Conservation (phyloP, 2,888 invertebrate genomes). For the Pegoplata infirma region DNA sequence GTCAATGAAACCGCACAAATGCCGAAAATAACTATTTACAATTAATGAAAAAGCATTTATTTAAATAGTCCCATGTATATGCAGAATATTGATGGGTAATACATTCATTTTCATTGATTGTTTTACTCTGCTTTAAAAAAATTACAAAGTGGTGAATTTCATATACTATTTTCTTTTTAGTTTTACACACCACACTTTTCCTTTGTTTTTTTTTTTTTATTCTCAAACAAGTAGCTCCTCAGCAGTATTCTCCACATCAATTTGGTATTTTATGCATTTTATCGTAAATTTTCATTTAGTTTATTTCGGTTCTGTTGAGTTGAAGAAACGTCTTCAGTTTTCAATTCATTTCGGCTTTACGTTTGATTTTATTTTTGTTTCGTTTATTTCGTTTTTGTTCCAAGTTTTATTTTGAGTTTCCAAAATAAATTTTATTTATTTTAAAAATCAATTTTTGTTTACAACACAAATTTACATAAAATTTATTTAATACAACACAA, state of each 20-base stretch:
- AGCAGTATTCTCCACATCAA: not conserved
- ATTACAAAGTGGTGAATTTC: constrained; percentile 2
- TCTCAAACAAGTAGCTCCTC: too few relatives aligned
- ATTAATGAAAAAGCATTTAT: too few relatives aligned
- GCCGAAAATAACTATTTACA: too few relatives aligned
- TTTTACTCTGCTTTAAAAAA: not conserved
- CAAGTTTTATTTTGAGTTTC: constrained; percentile 65
- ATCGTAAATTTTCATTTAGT: constrained; percentile 68
- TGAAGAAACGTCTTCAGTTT: constrained; percentile 75
- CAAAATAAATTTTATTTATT: constrained; percentile 48
- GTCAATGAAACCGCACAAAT: too few relatives aligned
- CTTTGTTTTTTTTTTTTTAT: constrained; percentile 39
- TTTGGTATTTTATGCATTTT: constrained; percentile 40
- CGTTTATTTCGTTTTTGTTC: constrained; percentile 69
- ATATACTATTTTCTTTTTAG: not conserved
- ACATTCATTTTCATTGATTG: not conserved
- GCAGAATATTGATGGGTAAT: too few relatives aligned
- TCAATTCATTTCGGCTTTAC: constrained; percentile 74
- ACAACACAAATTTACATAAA: constrained; percentile 47
- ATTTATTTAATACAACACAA: constrained; percentile 9
- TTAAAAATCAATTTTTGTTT: constrained; percentile 53
- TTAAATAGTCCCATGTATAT: too few relatives aligned
- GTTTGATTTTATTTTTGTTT: constrained; percentile 76
- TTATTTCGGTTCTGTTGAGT: constrained; percentile 78
- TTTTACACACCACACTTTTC: constrained; percentile 44